Percentiles rank a stretch among this genome's conserved stretches.
Evolutionary conservation across 1,140 invertebrate genomes (phyloP).

Genomic region (Drosophila ananassae): DNA sequence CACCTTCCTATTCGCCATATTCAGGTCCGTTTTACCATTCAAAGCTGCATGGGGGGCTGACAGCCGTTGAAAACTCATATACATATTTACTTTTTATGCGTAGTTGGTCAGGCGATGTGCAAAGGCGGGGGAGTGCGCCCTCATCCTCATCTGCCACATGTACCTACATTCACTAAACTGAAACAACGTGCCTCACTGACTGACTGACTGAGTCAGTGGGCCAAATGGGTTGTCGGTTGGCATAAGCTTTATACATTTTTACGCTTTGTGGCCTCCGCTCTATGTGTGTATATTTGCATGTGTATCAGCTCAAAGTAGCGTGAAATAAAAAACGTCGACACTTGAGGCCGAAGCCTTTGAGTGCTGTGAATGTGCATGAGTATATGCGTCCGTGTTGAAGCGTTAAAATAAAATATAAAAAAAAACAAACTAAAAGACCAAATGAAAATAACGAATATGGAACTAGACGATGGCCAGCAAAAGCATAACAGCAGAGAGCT

Average conservation of each 20-base stretch:
- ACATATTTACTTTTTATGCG: slow-evolving; percentile 60
- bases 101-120: slow-evolving; percentile 11
- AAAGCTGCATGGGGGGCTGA: slow-evolving; percentile 24
- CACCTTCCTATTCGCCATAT: slow-evolving; percentile 58
- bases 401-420: slow-evolving; percentile 40
- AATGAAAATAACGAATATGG: slow-evolving; percentile 39
- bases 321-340: slow-evolving; percentile 62
- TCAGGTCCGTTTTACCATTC: slow-evolving; percentile 32
- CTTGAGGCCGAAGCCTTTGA: slow-evolving; percentile 60
- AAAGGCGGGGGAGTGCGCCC: too few species aligned
- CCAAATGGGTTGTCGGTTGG: slow-evolving; percentile 26
- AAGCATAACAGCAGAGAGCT: slow-evolving; percentile 20
- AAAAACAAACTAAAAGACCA: slow-evolving; percentile 11
- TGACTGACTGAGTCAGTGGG: slow-evolving; percentile 46
- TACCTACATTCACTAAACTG: slow-evolving; percentile 48
- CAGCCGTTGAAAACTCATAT: slow-evolving; percentile 10
- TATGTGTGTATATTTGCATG: slow-evolving; percentile 56
- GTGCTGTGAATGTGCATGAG: slow-evolving; percentile 19
- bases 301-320: slow-evolving; percentile 66
- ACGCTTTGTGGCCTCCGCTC: slow-evolving; percentile 65
- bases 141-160: not conserved
- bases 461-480: slow-evolving; percentile 28
- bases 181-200: slow-evolving; percentile 52
- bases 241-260: slow-evolving; percentile 75
- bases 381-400: slow-evolving; percentile 40